Percentiles rank a stretch among this genome's conserved stretches.
phyloP scores from a whole-genome alignment of 2,113 vertebrate species.

The Megaceryle torquata region DNA sequence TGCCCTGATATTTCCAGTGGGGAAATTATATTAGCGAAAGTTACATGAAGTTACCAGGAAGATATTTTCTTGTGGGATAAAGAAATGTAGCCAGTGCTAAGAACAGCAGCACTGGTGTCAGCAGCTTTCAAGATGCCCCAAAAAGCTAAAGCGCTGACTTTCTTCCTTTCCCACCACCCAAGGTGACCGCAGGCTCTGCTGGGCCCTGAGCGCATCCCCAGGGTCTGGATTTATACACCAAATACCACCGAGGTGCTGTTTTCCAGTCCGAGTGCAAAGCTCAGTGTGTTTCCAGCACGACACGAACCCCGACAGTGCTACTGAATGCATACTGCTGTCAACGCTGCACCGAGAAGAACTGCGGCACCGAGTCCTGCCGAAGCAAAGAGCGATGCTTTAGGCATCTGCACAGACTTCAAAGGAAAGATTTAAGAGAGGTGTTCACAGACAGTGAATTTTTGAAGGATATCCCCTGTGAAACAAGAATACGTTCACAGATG shows the following conservation, averaged over 20 bases:
- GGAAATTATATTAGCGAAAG: neutral
- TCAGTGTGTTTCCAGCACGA: neutral
- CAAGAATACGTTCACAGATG: neutral
- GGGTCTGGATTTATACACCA: neutral
- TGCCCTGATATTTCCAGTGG: neutral
- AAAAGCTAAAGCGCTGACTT: neutral
- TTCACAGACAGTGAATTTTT: neutral
- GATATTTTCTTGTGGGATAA: neutral
- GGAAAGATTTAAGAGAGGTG: neutral
- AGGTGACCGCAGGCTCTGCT: neutral
- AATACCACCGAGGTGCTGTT: neutral
- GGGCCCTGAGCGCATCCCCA: neutral
- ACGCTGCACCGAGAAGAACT: neutral
- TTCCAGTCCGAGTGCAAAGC: neutral
- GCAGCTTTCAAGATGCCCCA: neutral
- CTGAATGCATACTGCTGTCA: accelerated
- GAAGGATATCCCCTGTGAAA: neutral
- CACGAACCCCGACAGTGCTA: neutral
- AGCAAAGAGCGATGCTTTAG: neutral
- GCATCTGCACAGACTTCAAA: neutral
- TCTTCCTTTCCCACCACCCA: neutral
- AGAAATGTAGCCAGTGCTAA: neutral
- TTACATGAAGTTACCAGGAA: neutral
- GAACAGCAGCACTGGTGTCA: neutral
- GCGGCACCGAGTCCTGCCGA: neutral